Evolutionary conservation across 2,888 invertebrate species (phyloP), one percentile per base, ranked within the genome.

Genomic region (Epirrita christyi): DNA sequence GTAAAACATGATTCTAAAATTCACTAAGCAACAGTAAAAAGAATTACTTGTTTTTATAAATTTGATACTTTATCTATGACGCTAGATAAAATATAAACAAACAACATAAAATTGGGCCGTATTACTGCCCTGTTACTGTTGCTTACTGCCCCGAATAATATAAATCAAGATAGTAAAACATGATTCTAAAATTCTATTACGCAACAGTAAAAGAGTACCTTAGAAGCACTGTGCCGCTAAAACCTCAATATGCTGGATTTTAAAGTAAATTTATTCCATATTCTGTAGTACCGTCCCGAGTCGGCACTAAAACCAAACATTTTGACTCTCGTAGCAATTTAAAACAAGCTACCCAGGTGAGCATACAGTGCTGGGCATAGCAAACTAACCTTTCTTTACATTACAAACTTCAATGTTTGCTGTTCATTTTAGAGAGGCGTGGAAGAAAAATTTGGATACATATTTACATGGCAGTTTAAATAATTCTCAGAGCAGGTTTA

Each of bases 221-320:
- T 59, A 63, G 59, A 58, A 64, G 58, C 60, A 61, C 55, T 55
- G 51, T 53, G 56, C 53, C 59, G 57, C 60, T 68, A 58, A 66
- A 66, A 64, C 62, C 63, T 66, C 54, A 55, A 60, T 57, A 54
- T 68, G 69, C 71, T 69, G 64, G 72, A 55, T 63, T 72, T 66
- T 63, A 70, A 73, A 75, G 73, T 75, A 74, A 78, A 78, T 75
- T 72, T 67, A 71, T 71, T 71, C 68, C 67, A 65, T 67, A 71
- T 67, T 67, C 65, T 64, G 60, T 61, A 57, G 53, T 68, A 49
- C 58, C 52, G 67, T 65, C 67, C 65, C 67, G 62, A 56, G 65
- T 61, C 57, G 65, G 60, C 60, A 62, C 63, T 67, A 69, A 72
- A 75, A 72, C 70, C 68, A 70, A 73, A 73, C 70, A 71, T 68